Base-by-base conservation (phyloP, 2,888 invertebrate species). In the Leucoma salicis region DNA sequence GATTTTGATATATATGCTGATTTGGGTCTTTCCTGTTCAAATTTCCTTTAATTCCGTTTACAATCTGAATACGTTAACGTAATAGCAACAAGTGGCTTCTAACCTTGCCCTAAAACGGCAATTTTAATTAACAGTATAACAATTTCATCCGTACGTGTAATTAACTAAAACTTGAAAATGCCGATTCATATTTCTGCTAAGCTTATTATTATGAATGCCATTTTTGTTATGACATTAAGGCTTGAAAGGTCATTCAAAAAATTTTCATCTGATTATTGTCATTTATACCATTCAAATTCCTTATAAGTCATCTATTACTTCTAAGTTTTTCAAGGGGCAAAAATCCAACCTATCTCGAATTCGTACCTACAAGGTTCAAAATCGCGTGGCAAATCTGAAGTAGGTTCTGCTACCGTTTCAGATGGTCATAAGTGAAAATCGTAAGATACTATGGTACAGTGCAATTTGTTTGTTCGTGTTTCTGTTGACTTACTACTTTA, bases 341-440 rank as follows among this genome's bases (percentile, higher is more conserved):
- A 21, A 45, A 49, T 45, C 38, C 39, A 34, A 33, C 49, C 24
- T 1, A 5, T 16, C 13, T 14, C 14, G 14, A 8, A 8, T 5
- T 3, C 14, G 10, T 15, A 7, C 12, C 12, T 3, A 38, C 24
- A 42, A 59, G 42, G 35, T 53, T 12, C 21, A 42, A 54, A 58
- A 42, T 57, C 35, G 42, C 28, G 12, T 29, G 37, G 15, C 39
- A 40, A 28, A 14, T 3, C n/a, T 36, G 25, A n/a, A 29, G 15
- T 12, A n/a, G n/a, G 36, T 15, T 29, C 37, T 47, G 48, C 38
- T 41, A 54, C 51, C 52, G 35, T 77, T 79, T 70, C 86, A 81
- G 85, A 88, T 89, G 88, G 74, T 86, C 74, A 75, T 75, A 71
- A 74, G 70, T 74, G 78, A 71, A 57, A 74, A 74, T 61, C 68